These are phyloP conservation scores for Orthonychiurus folsomi DNA, from an alignment of 2,888 invertebrate genomes.

Conservation along the genomic window DNA sequence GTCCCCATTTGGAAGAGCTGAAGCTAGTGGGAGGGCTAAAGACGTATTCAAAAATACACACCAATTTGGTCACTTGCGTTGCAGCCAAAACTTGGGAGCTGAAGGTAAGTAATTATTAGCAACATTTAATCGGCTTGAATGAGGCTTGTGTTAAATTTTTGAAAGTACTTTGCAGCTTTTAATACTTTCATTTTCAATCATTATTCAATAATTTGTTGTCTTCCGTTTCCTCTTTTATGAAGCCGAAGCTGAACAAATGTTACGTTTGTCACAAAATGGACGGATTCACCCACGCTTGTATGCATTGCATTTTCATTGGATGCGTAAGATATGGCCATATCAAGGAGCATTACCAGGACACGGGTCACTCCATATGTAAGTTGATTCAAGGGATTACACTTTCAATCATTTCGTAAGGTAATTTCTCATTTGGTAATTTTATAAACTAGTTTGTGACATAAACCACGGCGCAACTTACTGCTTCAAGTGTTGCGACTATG, in stretches of 20 bases:
- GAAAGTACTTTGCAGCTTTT: too few species aligned
- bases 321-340: conserved; percentile 54
- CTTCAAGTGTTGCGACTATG: conserved; percentile 81
- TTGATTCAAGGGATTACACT: too few species aligned
- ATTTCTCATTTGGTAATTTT: too few species aligned
- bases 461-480: conserved; percentile 83
- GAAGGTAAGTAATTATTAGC: conserved; percentile 54
- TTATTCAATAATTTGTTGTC: too few species aligned
- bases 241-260: conserved; percentile 52
- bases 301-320: conserved; percentile 42
- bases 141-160: too few species aligned
- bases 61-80: conserved; percentile 74
- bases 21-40: conserved; percentile 66
- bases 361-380: conserved; percentile 66
- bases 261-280: conserved; percentile 28
- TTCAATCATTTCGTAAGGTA: too few species aligned
- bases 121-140: background rate
- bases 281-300: conserved; percentile 59
- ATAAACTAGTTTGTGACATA: too few species aligned
- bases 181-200: too few species aligned
- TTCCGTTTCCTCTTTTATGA: conserved; percentile 19
- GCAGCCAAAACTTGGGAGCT: conserved; percentile 68
- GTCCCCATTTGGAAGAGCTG: conserved; percentile 68
- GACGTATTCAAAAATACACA: conserved; percentile 69
- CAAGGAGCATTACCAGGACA: conserved; percentile 69